Conservation (phyloP, 2,888 invertebrate genomes). For the Erebia epiphron region DNA sequence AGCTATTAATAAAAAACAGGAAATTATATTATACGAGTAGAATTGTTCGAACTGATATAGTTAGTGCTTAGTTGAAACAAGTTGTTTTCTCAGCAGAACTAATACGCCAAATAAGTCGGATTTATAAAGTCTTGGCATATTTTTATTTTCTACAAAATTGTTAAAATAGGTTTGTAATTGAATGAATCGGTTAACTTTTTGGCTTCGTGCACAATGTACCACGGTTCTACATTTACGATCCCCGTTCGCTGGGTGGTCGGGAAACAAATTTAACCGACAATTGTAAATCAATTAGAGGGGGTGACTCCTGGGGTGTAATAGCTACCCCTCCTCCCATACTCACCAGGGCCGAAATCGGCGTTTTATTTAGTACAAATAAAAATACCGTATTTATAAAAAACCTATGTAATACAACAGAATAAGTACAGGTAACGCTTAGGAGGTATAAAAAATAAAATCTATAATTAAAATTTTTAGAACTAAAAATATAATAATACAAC, state of each 20-base stretch:
- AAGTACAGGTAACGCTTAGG: background rate
- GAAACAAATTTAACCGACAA: slow-evolving; percentile 83
- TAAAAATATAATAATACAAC: too few species aligned
- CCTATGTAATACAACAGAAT: background rate
- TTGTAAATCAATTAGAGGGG: slow-evolving; percentile 83
- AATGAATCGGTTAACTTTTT: slow-evolving; percentile 35
- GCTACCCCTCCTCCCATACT: slow-evolving; percentile 59
- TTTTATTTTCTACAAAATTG: too few species aligned
- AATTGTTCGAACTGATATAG: too few species aligned
- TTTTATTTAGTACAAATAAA: slow-evolving; percentile 44
- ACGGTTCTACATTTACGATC: slow-evolving; percentile 67
- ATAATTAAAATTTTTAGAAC: too few species aligned
- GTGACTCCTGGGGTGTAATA: slow-evolving; percentile 77
- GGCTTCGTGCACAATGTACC: slow-evolving; percentile 47
- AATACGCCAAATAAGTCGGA: too few species aligned
- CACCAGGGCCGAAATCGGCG: slow-evolving; percentile 64
- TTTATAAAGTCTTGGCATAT: too few species aligned
- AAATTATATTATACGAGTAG: too few species aligned
- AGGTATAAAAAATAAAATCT: too few species aligned
- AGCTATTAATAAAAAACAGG: too few species aligned
- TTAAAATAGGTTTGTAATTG: background rate
- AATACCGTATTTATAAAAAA: slow-evolving; percentile 9
- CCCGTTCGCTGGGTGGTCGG: slow-evolving; percentile 75
- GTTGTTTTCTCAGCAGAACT: too few species aligned
- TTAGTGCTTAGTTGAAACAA: too few species aligned